A percentile compares a stretch with the other conserved stretches of the same genome.
These are phyloP conservation scores for Octopus sinensis DNA, from an alignment of 1,140 invertebrate genomes.

Conservation along the genomic window DNA sequence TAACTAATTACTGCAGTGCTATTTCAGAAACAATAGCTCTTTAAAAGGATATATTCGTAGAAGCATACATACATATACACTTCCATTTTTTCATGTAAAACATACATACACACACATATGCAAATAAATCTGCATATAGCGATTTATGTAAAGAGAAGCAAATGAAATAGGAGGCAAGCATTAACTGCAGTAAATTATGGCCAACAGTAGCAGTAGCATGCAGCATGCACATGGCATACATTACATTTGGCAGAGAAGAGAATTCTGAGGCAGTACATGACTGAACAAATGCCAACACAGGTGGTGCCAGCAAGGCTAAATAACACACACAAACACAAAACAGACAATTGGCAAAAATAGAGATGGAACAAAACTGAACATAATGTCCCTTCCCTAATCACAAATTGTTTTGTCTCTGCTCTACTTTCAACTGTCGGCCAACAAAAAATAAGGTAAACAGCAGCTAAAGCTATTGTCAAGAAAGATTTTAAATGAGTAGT, in stretches of 20 bases:
- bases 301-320: conserved; percentile 2
- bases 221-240: conserved; percentile 8
- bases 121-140: too few species aligned
- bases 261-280: not conserved
- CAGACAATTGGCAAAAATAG: not conserved
- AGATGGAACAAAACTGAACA: not conserved
- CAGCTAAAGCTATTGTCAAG: too few species aligned
- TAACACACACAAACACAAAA: not conserved
- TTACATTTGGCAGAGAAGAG: not conserved
- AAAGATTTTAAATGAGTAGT: too few species aligned
- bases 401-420: not conserved
- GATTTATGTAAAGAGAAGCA: not conserved
- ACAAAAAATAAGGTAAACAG: too few species aligned
- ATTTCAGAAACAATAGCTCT: too few species aligned
- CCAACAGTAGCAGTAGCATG: not conserved
- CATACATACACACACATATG: too few species aligned
- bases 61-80: too few species aligned
- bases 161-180: conserved; percentile 4
- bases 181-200: not conserved
- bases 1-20: too few species aligned
- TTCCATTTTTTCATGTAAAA: too few species aligned
- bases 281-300: not conserved
- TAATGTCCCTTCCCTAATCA: not conserved
- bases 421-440: too few species aligned
- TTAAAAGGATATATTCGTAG: too few species aligned